phyloP scores from a whole-genome alignment of 2,888 invertebrate species.

The Rotaria magnacalcarata region DNA sequence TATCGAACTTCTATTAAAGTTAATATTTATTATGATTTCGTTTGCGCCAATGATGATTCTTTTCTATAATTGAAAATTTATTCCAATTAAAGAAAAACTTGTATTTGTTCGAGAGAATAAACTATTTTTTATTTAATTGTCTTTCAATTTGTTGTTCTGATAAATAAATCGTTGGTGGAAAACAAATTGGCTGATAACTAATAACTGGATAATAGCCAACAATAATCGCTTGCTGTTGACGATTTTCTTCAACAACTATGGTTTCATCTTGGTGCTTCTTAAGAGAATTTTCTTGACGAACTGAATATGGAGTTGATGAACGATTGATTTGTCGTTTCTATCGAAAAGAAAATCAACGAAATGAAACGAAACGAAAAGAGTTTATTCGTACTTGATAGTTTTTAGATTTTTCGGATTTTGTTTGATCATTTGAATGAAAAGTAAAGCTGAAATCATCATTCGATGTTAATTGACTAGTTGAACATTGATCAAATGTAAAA shows the following conservation, averaged over 20 bases:
- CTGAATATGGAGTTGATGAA: not conserved
- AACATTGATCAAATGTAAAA: not conserved
- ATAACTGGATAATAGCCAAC: slow-evolving; percentile 8
- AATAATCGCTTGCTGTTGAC: not conserved
- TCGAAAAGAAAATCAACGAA: not conserved
- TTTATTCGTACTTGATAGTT: not conserved
- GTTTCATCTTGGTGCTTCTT: not conserved
- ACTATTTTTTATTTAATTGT: not conserved
- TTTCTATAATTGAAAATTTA: not conserved
- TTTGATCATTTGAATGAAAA: not conserved
- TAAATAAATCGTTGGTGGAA: not conserved
- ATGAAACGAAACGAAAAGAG: too few relatives aligned
- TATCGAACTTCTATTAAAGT: too few relatives aligned
- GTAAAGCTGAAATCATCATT: not conserved
- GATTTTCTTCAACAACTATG: not conserved
- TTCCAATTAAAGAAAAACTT: too few relatives aligned
- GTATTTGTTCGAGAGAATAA: too few relatives aligned
- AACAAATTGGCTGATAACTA: not conserved
- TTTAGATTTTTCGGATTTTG: not conserved
- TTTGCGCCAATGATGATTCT: too few relatives aligned
- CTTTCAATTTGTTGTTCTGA: not conserved
- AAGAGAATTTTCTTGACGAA: not conserved
- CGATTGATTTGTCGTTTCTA: not conserved
- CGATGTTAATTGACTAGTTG: not conserved
- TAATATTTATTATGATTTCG: too few relatives aligned